These are phyloP conservation scores for Brachystomella parvula DNA, from an alignment of 1,140 invertebrate species.

Conservation along the genomic window DNA sequence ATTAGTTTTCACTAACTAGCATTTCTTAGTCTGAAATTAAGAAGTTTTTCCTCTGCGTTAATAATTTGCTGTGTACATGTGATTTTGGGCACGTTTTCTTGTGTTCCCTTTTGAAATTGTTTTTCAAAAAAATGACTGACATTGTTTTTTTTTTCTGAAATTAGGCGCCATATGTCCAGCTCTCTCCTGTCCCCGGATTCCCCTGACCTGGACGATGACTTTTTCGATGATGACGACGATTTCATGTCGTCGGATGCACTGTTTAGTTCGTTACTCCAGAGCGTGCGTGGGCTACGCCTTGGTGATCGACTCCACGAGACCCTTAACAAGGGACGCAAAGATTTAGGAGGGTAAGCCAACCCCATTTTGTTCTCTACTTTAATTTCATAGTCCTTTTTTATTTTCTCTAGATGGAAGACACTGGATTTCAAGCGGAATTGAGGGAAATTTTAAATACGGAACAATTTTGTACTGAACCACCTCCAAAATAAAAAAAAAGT, in stretches of 20 bases:
- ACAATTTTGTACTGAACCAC: no score
- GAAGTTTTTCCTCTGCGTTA: no score
- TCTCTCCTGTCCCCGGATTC: slow-evolving; percentile 1
- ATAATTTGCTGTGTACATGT: no score
- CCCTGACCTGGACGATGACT: not conserved
- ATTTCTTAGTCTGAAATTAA: no score
- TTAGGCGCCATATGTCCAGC: not conserved
- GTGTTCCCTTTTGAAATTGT: no score
- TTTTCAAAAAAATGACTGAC: no score
- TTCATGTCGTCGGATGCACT: not conserved
- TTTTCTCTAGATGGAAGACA: not conserved
- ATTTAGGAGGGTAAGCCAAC: not conserved
- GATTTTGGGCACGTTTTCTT: no score
- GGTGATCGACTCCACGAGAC: not conserved
- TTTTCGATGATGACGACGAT: slow-evolving; percentile 9
- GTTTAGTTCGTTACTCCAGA: not conserved
- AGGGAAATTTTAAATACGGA: not conserved
- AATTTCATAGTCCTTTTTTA: not conserved
- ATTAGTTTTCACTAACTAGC: no score
- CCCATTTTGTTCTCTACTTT: not conserved
- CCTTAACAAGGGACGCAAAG: not conserved
- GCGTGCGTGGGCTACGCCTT: not conserved
- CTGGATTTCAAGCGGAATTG: not conserved
- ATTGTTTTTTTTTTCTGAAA: not conserved
- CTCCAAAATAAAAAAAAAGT: no score